Evolutionary conservation across 1,140 invertebrate species (phyloP).

Genomic region (Zaprionus africanus): DNA sequence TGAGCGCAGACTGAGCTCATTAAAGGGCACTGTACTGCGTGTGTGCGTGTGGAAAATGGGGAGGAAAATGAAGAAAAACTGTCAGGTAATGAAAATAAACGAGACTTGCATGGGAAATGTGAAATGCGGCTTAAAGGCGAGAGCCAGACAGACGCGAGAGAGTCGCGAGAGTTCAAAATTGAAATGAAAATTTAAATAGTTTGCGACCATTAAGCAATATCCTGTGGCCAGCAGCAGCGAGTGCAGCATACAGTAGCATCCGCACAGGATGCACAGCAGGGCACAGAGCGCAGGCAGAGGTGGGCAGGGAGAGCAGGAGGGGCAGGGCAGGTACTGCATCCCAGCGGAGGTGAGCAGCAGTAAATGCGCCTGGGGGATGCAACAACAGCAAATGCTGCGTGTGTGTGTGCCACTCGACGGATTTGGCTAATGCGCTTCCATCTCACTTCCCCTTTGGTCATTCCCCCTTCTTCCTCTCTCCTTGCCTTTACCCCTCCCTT

Average conservation of each 20-base stretch:
- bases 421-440: constrained; percentile 58
- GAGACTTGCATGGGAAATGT: constrained; percentile 8
- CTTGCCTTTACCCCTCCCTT: background rate
- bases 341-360: constrained; percentile 17
- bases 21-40: constrained; percentile 14
- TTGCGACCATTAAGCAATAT: constrained; percentile 72
- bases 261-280: constrained; percentile 15
- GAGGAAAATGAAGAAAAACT: constrained; percentile 2
- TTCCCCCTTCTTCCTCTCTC: background rate
- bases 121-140: constrained; percentile 9
- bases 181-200: constrained; percentile 76
- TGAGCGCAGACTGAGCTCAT: constrained; percentile 21
- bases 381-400: constrained; percentile 28
- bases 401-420: constrained; percentile 34
- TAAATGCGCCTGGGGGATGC: constrained; percentile 24
- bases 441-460: background rate
- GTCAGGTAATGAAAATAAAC: constrained; percentile 45
- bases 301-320: background rate
- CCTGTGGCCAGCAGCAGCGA: constrained; percentile 38
- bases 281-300: background rate
- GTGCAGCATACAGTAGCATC: constrained; percentile 52
- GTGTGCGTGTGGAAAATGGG: constrained; percentile 14
- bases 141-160: background rate
- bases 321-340: background rate
- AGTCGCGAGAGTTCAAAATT: constrained; percentile 20